These are phyloP conservation scores for Okamejei kenojei DNA, from an alignment of 2,797 vertebrate genomes.

Conservation along the genomic window DNA sequence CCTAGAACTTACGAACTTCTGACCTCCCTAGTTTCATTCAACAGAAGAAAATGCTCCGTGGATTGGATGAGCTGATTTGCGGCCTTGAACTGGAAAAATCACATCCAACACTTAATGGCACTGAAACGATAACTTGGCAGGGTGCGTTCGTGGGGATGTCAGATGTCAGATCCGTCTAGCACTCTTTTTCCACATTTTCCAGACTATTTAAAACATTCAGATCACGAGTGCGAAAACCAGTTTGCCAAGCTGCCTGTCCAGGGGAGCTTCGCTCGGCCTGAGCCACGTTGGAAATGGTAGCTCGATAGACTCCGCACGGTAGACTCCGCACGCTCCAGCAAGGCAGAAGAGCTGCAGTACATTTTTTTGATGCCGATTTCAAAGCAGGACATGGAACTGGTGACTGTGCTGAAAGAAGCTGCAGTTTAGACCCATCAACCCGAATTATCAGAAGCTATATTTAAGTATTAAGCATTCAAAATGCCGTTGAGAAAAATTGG, in stretches of 20 bases:
- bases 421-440: not conserved
- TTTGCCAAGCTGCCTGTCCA: not conserved
- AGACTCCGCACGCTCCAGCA: not conserved
- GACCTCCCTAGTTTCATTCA: not conserved
- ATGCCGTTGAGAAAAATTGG: not conserved
- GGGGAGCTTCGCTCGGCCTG: not conserved
- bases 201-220: not conserved
- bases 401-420: not conserved
- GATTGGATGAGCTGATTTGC: not conserved
- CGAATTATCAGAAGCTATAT: not conserved
- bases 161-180: not conserved
- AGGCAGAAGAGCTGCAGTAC: not conserved
- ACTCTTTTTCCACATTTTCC: not conserved
- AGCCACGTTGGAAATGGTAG: not conserved
- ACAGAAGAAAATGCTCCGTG: not conserved
- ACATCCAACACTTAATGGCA: not conserved
- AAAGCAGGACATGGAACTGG: not conserved
- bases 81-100: slow-evolving; percentile 11
- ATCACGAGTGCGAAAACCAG: not conserved
- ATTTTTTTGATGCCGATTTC: not conserved
- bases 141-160: not conserved
- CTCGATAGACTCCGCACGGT: too few relatives aligned
- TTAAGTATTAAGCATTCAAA: not conserved
- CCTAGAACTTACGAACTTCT: too few relatives aligned
- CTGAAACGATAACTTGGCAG: not conserved